Evolutionary conservation across 2,113 vertebrate genomes (phyloP).

Genomic region (Microtus ochrogaster): DNA sequence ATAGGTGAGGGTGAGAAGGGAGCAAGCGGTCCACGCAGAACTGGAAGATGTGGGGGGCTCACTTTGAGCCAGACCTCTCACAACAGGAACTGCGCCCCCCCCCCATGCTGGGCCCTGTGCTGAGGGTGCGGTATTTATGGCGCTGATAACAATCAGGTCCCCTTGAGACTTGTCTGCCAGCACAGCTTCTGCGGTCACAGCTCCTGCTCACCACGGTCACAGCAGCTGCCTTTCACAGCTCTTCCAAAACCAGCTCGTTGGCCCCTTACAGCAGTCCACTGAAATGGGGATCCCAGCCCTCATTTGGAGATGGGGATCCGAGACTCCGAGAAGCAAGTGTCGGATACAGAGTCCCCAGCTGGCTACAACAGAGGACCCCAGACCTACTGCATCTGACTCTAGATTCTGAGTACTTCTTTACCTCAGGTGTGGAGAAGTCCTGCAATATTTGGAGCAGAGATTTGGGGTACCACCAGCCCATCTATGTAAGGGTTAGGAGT

Average conservation of each 20-base stretch:
- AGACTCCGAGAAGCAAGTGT: not conserved
- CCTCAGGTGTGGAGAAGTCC: not conserved
- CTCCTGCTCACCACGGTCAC: not conserved
- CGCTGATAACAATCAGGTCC: not conserved
- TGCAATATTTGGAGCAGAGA: not conserved
- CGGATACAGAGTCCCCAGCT: not conserved
- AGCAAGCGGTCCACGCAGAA: not conserved
- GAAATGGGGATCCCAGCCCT: not conserved
- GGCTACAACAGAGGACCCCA: not conserved
- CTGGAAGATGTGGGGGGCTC: accelerated
- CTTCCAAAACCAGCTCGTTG: accelerated
- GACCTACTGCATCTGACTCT: accelerated
- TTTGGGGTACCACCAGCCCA: not conserved
- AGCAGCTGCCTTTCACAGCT: accelerated
- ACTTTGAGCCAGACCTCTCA: not conserved
- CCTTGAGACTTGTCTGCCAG: not conserved
- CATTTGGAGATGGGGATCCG: not conserved
- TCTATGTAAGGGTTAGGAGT: not conserved
- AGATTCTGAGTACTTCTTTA: not conserved
- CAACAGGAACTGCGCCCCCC: accelerated
- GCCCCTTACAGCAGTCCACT: accelerated
- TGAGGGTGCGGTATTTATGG: not conserved
- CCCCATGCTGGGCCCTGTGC: not conserved
- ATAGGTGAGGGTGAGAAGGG: not conserved
- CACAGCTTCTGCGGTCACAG: not conserved